Base-by-base conservation (phyloP, 2,888 invertebrate species). In the Synanthedon andrenaeformis region DNA sequence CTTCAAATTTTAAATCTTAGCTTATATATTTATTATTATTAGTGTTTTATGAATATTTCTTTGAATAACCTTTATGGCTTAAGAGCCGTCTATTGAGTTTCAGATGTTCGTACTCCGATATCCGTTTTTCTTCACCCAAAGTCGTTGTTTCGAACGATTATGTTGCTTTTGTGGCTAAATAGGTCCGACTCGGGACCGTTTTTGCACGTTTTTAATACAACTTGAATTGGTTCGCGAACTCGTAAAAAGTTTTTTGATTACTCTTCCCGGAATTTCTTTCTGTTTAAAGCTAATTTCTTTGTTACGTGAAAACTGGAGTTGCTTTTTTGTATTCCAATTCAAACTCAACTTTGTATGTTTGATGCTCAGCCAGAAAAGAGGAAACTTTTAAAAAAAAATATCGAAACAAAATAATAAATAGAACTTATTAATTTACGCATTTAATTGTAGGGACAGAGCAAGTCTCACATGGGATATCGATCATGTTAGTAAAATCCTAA, bases 211-310 rank as follows among this genome's bases (percentile, higher is more conserved):
- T 35, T 62, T 55, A 51, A 49, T 45, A 13, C 10, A 42, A 53
- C 54, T 56, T 51, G 58, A 62, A 57, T 54, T 58, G 54, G 51
- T 54, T 51, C 41, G 54, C 42, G 28, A 49, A 51, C 53, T 56
- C 51, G 50, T 55, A 62, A 59, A 63, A 63, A 59, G 45, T 56
- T 58, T 13, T 13, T 53, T 59, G 61, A 63, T 63, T 56, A 63
- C 17, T 49, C 19, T 49, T 49, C 10, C 12, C 49, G 49, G 49
- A 19, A 49, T 17, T 49, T 49, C 19, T 17, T 19, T 49, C 19
- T 12, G 23, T n/a, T 23, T 49, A 17, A 49, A 49, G 49, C 19
- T 19, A 49, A 49, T 49, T 49, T 23, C 23, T 49, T 49, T 49
- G 12, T 49, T 49, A 45, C 45, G 35, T 35, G 35, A 35, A 45